These are phyloP conservation scores for Pseudolycoriella hygida DNA, from an alignment of 2,888 invertebrate species.

Conservation along the genomic window DNA sequence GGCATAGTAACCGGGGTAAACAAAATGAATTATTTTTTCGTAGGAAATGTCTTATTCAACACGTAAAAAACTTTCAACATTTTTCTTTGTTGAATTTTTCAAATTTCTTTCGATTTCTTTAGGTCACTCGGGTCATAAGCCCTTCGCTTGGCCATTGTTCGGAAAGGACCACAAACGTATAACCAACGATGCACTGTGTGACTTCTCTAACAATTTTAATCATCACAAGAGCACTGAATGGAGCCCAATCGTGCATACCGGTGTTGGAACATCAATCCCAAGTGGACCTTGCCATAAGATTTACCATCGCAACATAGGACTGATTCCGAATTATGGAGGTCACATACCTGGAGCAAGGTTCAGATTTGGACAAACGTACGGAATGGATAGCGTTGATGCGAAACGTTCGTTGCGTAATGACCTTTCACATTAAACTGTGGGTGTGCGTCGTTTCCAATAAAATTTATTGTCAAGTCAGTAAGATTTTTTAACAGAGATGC, in stretches of 20 bases:
- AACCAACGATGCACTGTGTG: conserved; percentile 52
- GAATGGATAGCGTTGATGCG: conserved; percentile 52
- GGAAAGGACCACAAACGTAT: conserved; percentile 33
- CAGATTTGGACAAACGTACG: conserved; percentile 60
- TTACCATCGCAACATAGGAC: conserved; percentile 54
- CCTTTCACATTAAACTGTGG: not conserved
- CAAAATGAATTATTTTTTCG: not conserved
- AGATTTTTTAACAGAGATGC: too few relatives aligned
- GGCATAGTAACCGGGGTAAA: too few relatives aligned
- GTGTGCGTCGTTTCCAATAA: too few relatives aligned
- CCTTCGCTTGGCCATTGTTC: conserved; percentile 22
- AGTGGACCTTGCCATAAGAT: conserved; percentile 33
- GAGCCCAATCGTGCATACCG: conserved; percentile 35
- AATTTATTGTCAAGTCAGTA: too few relatives aligned
- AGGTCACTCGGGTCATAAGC: conserved; percentile 24
- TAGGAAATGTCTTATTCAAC: conserved; percentile 12
- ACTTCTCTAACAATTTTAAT: conserved; percentile 58
- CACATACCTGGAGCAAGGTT: conserved; percentile 59
- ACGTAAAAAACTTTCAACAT: conserved; percentile 6
- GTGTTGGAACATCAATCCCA: conserved; percentile 18
- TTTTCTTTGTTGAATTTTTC: conserved; percentile 1
- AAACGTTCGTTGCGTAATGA: conserved; percentile 40
- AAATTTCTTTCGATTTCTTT: conserved; percentile 1
- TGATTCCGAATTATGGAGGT: conserved; percentile 59
- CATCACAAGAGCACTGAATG: conserved; percentile 54